A percentile compares a stretch with the other conserved stretches of the same genome.
Evolutionary conservation across 1,140 invertebrate species (phyloP).

Genomic region (Lineus longissimus): DNA sequence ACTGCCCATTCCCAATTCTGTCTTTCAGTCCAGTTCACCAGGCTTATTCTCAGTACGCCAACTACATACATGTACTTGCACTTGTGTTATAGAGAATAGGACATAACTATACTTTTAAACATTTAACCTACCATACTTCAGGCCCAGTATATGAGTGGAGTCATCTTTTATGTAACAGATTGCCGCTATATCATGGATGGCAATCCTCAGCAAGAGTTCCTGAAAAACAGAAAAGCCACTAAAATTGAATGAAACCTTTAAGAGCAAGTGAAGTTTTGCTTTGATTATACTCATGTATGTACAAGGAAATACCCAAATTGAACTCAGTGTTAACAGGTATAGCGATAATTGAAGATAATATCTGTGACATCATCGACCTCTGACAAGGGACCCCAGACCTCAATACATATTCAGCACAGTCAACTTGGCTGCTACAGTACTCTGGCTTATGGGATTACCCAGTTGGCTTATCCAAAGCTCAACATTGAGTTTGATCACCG

Average conservation of each 20-base stretch:
- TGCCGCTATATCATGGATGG: slow-evolving; percentile 50
- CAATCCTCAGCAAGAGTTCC: slow-evolving; percentile 42
- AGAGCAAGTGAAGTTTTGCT: not conserved
- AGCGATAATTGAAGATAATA: too few relatives aligned
- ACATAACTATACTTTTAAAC: too few relatives aligned
- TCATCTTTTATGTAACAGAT: slow-evolving; percentile 52
- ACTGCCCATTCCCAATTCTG: too few relatives aligned
- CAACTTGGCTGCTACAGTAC: not conserved
- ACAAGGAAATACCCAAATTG: not conserved
- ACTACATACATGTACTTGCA: too few relatives aligned
- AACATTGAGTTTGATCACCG: too few relatives aligned
- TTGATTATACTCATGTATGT: not conserved
- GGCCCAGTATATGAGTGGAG: slow-evolving; percentile 40
- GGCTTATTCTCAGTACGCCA: too few relatives aligned
- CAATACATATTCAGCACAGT: not conserved
- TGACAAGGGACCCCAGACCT: too few relatives aligned
- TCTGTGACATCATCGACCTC: too few relatives aligned
- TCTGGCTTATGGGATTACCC: slow-evolving; percentile 8
- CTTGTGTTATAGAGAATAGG: too few relatives aligned
- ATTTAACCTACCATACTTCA: slow-evolving; percentile 46
- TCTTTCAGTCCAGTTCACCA: too few relatives aligned
- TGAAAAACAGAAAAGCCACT: slow-evolving; percentile 9
- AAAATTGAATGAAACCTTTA: not conserved
- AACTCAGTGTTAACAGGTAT: slow-evolving; percentile 5
- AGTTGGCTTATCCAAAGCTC: too few relatives aligned